Percentiles rank a stretch among this genome's conserved stretches.
phyloP scores from a whole-genome alignment of 2,113 vertebrate species.

The Atractosteus spatula region DNA sequence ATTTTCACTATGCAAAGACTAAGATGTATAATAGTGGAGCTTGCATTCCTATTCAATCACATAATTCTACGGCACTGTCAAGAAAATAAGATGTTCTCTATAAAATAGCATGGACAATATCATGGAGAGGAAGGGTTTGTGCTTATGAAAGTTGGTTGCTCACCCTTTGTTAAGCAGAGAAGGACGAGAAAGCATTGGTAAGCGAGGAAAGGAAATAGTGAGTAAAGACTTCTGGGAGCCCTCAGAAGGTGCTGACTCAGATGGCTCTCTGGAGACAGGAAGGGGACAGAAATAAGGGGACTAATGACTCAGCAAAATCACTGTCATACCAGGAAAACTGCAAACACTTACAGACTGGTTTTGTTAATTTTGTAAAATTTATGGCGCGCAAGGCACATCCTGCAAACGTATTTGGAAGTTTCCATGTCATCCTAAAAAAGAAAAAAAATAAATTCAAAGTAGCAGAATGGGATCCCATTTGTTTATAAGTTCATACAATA shows the following conservation, averaged over 20 bases:
- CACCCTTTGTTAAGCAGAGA: constrained; percentile 84
- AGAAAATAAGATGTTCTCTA: no score
- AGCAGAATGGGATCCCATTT: no score
- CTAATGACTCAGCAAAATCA: constrained; percentile 35
- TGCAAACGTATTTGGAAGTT: constrained; percentile 96
- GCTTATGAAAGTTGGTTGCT: constrained; percentile 60
- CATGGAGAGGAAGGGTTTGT: constrained; percentile 22
- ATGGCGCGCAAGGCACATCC: constrained; percentile 92
- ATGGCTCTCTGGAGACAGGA: constrained; percentile 78
- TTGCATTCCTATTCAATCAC: no score
- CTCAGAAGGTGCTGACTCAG: constrained; percentile 76
- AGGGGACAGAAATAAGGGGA: constrained; percentile 46
- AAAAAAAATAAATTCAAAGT: constrained; percentile 17
- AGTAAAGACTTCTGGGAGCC: constrained; percentile 83
- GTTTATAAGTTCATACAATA: no score
- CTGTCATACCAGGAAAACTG: constrained; percentile 21
- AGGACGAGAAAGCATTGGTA: constrained; percentile 86
- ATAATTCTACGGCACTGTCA: no score
- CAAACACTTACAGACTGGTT: constrained; percentile 86
- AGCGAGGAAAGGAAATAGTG: constrained; percentile 84
- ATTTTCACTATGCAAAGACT: no score
- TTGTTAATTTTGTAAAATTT: constrained; percentile 97
- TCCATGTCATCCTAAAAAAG: constrained; percentile 93
- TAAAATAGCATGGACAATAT: neutral
- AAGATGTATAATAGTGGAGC: no score